Base-by-base conservation (phyloP, 2,888 invertebrate species). In the Lepidocyrtoides sp. region DNA sequence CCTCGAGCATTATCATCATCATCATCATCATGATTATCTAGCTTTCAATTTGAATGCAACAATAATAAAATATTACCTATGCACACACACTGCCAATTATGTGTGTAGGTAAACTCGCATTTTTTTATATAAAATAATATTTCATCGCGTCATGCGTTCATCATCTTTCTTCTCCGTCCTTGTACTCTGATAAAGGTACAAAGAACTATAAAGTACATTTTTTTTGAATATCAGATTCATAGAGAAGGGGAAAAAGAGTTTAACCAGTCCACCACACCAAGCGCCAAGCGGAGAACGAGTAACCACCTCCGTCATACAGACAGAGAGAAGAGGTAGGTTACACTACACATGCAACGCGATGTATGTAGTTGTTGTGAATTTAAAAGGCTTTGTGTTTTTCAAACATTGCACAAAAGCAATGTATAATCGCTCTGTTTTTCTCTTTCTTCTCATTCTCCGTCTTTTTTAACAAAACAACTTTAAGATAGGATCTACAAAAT, bases 131-230 rank as follows among this genome's bases (percentile, higher is more conserved):
- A 32, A 66, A 32, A 66, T 12, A 51, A 51, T 66, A 66, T 66
- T 66, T 66, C 32, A 66, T 66, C 66, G 66, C 66, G 66, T 66
- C 79, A 79, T 79, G 66, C 48, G 63, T 26, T 69, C 48, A 66
- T 66, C 66, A 48, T 48, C 20, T 57, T 17, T 84, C 26, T 69
- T 51, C 51, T 69, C 69, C 84, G 84, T 84, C 84, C 84, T 84
- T 84, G 84, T 69, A 84, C 69, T 32, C 36, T 48, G 75, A 51
- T 77, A 77, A 77, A 77, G 81, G 82, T 63, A 82, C 82, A 82
- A 82, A 82, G 82, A 82, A 63, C 82, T 63, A 66, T 66, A 17
- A 32, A 66, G 66, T 66, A 12, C 32, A 32, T 26, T 2, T 14
- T 10, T 14, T 10, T 10, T 32, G 32, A 66, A 66, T 29, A 66